These are phyloP conservation scores for Petrosia ficiformis DNA, from an alignment of 37 sponge, comb jelly and placozoan genomes.

Conservation along the genomic window DNA sequence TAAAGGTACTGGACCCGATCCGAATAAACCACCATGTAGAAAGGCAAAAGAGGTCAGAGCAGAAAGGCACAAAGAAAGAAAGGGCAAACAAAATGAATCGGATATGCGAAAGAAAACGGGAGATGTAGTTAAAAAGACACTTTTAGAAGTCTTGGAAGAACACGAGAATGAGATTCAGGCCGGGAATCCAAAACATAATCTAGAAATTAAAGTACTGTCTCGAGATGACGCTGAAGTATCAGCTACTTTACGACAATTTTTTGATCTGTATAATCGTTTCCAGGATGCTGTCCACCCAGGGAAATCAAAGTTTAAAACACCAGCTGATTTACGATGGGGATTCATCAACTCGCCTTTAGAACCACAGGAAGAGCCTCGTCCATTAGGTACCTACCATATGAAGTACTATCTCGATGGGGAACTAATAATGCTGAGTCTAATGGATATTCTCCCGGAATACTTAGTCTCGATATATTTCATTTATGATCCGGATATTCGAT, in stretches of 20 bases:
- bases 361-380: neutral
- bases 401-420: conserved; percentile 44
- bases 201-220: conserved; percentile 18
- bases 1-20: conserved; percentile 40
- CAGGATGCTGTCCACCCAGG: conserved; percentile 41
- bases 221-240: conserved; percentile 11
- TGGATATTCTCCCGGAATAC: conserved; percentile 46
- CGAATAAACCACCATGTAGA: conserved; percentile 34
- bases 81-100: neutral
- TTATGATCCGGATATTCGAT: conserved; percentile 55
- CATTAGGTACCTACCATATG: conserved; percentile 40
- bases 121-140: neutral
- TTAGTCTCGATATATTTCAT: conserved; percentile 58
- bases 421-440: conserved; percentile 34
- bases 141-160: conserved; percentile 14
- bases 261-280: conserved; percentile 32
- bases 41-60: conserved; percentile 30
- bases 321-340: conserved; percentile 22
- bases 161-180: neutral
- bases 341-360: conserved; percentile 21
- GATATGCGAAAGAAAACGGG: neutral
- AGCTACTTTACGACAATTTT: conserved; percentile 7
- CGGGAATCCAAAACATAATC: conserved; percentile 18
- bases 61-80: neutral
- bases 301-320: conserved; percentile 22